Base-by-base conservation (phyloP, 2,888 invertebrate genomes). In the Salticus scenicus region DNA sequence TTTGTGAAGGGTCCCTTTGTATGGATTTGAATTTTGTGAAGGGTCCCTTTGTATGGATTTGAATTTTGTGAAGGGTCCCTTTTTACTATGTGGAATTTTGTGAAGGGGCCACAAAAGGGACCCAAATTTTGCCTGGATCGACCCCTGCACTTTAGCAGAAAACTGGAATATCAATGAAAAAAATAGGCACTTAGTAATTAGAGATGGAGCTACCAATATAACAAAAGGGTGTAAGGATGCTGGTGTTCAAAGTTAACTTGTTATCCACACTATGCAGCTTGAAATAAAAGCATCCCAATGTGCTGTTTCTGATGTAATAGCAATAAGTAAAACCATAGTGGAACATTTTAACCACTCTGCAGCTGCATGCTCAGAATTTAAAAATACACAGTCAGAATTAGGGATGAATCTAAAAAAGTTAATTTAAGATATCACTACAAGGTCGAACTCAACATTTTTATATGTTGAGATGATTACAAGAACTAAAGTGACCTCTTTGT, bases 391-490 rank as follows among this genome's bases (percentile, higher is more conserved):
- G 33, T 31, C 7, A 31, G 37, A 41, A 24, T 7, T 70, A 17
- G 7, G 1, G 27, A 31, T 70, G 24, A 20, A 70, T 27, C 72
- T 8, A 41, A 47, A 47, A 41, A 72, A 72, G n/a, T 42, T 42
- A 41, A 66, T 24, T 24, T 42, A 72, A 27, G 72, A 72, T 41
- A 33, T 72, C 42, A n/a, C 37, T 5, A 41, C 47, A 10, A 28
- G 42, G 17, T 72, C 42, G 72, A 72, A 41, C 33, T 42, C 42
- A 12, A n/a, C 28, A 20, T 41, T 20, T n/a, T 42, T 47, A 47
- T 72, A 72, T 72, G 72, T 47, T 72, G 27, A 20, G 42, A 72
- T 20, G 27, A 2, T 20, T 72, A 27, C 30, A 5, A 17, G 27
- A 66, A 17, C 17, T 66, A 30, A 66, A 66, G 30, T 27, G 8